These are phyloP conservation scores for Apogon hyalosoma DNA, from an alignment of 2,797 vertebrate species.

Conservation along the genomic window DNA sequence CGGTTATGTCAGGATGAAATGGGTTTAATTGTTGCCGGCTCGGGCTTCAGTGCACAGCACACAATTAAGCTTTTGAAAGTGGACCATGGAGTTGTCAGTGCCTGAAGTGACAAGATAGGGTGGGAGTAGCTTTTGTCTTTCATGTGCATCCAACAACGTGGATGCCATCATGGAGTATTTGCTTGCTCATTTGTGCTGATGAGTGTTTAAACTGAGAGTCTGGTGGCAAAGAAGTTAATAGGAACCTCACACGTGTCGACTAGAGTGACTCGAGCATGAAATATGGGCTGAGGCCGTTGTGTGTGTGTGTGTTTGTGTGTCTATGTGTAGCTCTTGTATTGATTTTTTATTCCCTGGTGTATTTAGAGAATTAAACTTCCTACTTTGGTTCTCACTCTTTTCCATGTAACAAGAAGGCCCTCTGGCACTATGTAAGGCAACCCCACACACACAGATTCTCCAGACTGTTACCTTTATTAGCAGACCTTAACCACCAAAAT, in stretches of 20 bases:
- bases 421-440: neutral
- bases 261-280: constrained; percentile 27
- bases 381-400: constrained; percentile 38
- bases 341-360: constrained; percentile 36
- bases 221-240: constrained; percentile 16
- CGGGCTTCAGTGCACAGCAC: constrained; percentile 3
- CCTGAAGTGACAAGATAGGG: constrained; percentile 25
- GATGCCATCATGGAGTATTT: constrained; percentile 19
- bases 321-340: constrained; percentile 16
- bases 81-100: constrained; percentile 27
- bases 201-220: constrained; percentile 7
- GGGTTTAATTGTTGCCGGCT: constrained; percentile 22
- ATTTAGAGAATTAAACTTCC: constrained; percentile 56
- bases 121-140: constrained; percentile 38
- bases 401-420: constrained; percentile 18
- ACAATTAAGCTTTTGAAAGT: constrained; percentile 40
- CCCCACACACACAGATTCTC: constrained; percentile 6
- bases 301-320: constrained; percentile 10
- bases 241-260: constrained; percentile 19
- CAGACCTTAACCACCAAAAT: neutral
- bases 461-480: neutral
- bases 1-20: constrained; percentile 34
- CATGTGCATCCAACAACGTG: constrained; percentile 4
- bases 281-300: constrained; percentile 16
- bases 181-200: constrained; percentile 32